Evolutionary conservation across 2,113 vertebrate genomes (phyloP).

Genomic region (Pelusios castaneus): DNA sequence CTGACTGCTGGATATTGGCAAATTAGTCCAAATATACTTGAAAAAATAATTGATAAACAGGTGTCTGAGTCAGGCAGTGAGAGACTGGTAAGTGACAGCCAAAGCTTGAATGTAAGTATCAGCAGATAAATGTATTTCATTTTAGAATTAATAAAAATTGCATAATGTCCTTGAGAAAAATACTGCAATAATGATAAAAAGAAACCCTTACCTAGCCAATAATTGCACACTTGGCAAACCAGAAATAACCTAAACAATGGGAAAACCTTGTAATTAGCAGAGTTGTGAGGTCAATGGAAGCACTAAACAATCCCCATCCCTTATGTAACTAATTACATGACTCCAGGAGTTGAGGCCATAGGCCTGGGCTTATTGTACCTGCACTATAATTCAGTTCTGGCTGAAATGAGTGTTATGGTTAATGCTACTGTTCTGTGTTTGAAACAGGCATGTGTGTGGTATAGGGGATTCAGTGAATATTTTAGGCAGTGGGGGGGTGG

Average conservation of each 20-base stretch:
- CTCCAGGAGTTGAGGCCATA: background rate
- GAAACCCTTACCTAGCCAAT: slow-evolving; percentile 59
- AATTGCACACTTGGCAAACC: slow-evolving; percentile 67
- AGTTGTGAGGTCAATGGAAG: slow-evolving; percentile 57
- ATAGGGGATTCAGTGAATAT: background rate
- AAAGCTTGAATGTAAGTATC: slow-evolving; percentile 27
- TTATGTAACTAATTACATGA: accelerated
- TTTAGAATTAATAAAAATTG: slow-evolving; percentile 64
- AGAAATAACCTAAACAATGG: slow-evolving; percentile 61
- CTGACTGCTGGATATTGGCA: slow-evolving; percentile 7
- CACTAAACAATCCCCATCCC: background rate
- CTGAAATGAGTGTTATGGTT: background rate
- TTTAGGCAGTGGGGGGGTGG: background rate
- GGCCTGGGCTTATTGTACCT: background rate
- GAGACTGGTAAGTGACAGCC: slow-evolving; percentile 42
- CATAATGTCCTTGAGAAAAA: slow-evolving; percentile 68
- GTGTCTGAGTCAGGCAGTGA: slow-evolving; percentile 23
- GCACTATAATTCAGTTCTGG: background rate
- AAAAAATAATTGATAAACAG: slow-evolving; percentile 44
- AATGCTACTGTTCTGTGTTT: background rate
- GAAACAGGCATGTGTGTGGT: background rate
- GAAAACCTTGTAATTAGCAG: slow-evolving; percentile 63
- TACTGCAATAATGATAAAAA: slow-evolving; percentile 55
- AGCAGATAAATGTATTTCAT: slow-evolving; percentile 43
- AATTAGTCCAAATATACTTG: slow-evolving; percentile 18